These are phyloP conservation scores for Saxidomus purpurata DNA, from an alignment of 1,140 invertebrate genomes.

Conservation along the genomic window DNA sequence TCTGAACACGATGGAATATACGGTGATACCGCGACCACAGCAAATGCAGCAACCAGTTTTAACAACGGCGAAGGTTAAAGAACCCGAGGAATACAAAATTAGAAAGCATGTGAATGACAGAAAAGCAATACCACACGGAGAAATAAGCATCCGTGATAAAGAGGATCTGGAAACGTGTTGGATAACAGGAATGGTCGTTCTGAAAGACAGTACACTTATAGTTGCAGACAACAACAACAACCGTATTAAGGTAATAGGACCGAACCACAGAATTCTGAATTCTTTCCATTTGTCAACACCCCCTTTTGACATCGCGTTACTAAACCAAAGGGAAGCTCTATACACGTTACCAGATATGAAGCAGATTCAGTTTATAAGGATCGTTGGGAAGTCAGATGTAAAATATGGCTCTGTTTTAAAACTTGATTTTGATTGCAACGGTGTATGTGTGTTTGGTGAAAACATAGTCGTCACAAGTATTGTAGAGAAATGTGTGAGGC, in stretches of 20 bases:
- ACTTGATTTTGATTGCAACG: constrained; percentile 55
- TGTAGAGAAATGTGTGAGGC: constrained; percentile 24
- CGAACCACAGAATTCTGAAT: not conserved
- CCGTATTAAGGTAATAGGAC: constrained; percentile 28
- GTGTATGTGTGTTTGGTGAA: constrained; percentile 1
- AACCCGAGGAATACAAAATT: constrained; percentile 51
- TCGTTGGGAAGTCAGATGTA: constrained; percentile 41
- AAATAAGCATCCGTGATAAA: constrained; percentile 6
- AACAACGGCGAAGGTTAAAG: not conserved
- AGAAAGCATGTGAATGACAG: constrained; percentile 43
- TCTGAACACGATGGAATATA: constrained; percentile 40
- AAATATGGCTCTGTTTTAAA: constrained; percentile 21
- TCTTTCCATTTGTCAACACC: constrained; percentile 8
- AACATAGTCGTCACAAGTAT: constrained; percentile 45
- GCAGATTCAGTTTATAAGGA: constrained; percentile 42
- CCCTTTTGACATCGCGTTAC: constrained; percentile 48
- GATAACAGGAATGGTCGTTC: constrained; percentile 44
- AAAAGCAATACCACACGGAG: not conserved
- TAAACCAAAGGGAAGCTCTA: constrained; percentile 37
- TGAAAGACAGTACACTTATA: constrained; percentile 43
- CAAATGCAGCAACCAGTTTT: not conserved
- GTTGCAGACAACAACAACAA: constrained; percentile 52
- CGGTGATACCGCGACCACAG: constrained; percentile 28
- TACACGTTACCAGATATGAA: constrained; percentile 45
- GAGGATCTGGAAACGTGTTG: constrained; percentile 50